phyloP scores from a whole-genome alignment of 1,140 invertebrate species.

The Drosophila pachea region DNA sequence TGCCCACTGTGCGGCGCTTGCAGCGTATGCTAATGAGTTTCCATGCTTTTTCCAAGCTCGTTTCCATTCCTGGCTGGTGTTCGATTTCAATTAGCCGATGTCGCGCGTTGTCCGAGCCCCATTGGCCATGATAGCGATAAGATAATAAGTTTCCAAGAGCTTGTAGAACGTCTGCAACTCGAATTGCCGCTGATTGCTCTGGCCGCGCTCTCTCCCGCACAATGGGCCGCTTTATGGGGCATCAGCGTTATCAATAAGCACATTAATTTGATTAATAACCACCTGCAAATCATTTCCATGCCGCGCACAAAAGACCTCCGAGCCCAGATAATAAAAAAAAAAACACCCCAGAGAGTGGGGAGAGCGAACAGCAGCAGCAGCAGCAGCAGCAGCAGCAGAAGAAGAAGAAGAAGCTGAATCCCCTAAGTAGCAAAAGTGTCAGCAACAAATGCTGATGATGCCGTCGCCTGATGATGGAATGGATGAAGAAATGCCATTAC shows the following conservation, averaged over 20 bases:
- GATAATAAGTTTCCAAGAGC: conserved; percentile 68
- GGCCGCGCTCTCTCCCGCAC: conserved; percentile 1
- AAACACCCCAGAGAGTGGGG: not conserved
- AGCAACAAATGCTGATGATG: conserved; percentile 76
- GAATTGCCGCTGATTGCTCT: conserved; percentile 4
- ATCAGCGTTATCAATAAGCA: conserved; percentile 75
- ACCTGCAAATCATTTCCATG: conserved; percentile 77
- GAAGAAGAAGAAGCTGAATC: conserved; percentile 23
- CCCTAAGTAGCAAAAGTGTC: conserved; percentile 72
- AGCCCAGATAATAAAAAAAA: conserved; percentile 49
- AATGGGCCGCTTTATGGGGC: conserved; percentile 50
- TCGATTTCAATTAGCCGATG: conserved; percentile 68
- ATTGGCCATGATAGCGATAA: conserved; percentile 56
- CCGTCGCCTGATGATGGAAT: conserved; percentile 51
- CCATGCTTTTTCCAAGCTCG: not conserved
- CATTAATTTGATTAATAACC: conserved; percentile 79
- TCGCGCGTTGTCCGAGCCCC: conserved; percentile 45
- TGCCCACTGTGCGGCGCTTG: conserved; percentile 55
- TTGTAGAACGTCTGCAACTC: conserved; percentile 49
- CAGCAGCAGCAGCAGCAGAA: not conserved
- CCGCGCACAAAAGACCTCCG: conserved; percentile 60
- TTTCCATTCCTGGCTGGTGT: conserved; percentile 18
- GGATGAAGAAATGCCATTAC: conserved; percentile 71
- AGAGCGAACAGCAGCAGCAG: too few species aligned
- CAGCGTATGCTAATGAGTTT: conserved; percentile 55